Evolutionary conservation across 2,888 invertebrate species (phyloP).

Genomic region (Selenia dentaria): DNA sequence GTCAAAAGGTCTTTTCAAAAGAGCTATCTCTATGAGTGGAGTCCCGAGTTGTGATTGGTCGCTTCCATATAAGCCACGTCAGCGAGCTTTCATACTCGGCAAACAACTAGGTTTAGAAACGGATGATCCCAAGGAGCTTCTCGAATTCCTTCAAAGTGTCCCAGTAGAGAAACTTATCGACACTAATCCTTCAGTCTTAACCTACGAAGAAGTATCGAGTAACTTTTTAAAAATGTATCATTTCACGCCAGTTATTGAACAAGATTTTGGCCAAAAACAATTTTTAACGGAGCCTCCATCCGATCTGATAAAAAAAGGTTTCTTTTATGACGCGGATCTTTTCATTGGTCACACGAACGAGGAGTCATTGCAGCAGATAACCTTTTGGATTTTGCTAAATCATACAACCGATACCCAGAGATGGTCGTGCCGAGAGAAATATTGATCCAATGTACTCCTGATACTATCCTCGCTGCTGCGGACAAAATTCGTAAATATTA

Average conservation of each 20-base stretch:
- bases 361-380: slow-evolving; percentile 74
- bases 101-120: slow-evolving; percentile 49
- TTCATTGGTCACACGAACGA: slow-evolving; percentile 87
- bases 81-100: slow-evolving; percentile 47
- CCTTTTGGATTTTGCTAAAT: slow-evolving; percentile 20
- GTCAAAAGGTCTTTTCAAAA: slow-evolving; percentile 56
- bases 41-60: slow-evolving; percentile 48
- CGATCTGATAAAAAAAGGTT: slow-evolving; percentile 52
- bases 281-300: slow-evolving; percentile 36
- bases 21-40: slow-evolving; percentile 58
- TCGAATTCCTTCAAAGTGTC: slow-evolving; percentile 49
- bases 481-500: slow-evolving; percentile 38
- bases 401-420: slow-evolving; percentile 36
- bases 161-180: slow-evolving; percentile 40
- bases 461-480: slow-evolving; percentile 33
- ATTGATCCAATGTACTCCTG: slow-evolving; percentile 30
- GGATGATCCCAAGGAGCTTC: slow-evolving; percentile 41
- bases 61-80: slow-evolving; percentile 39
- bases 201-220: slow-evolving; percentile 24
- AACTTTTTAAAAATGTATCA: slow-evolving; percentile 26
- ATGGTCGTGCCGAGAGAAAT: slow-evolving; percentile 42
- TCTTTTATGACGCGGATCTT: slow-evolving; percentile 78
- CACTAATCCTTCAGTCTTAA: slow-evolving; percentile 29
- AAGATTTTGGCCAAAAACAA: slow-evolving; percentile 38
- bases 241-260: slow-evolving; percentile 44